Evolutionary conservation across 1,140 invertebrate genomes (phyloP).

Genomic region (Hetaerina americana): DNA sequence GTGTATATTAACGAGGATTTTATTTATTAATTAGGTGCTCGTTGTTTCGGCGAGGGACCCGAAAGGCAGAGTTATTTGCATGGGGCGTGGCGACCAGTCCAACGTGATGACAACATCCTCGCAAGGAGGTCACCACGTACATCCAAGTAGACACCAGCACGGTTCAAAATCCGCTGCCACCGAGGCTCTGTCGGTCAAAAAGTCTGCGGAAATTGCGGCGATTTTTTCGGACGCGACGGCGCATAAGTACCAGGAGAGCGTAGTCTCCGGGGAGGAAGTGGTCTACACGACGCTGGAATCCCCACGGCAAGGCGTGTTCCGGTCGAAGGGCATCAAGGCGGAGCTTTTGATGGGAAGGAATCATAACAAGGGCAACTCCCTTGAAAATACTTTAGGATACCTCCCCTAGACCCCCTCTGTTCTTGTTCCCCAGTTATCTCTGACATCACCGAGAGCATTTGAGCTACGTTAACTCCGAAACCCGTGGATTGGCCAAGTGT

Average conservation of each 20-base stretch:
- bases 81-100: constrained; percentile 10
- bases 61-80: constrained; percentile 31
- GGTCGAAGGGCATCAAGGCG: constrained; percentile 23
- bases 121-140: not conserved
- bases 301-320: constrained; percentile 13
- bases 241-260: constrained; percentile 22
- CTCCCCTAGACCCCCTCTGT: constrained; percentile 29
- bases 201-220: constrained; percentile 75
- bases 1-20: no score
- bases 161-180: not conserved
- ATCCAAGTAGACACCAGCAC: constrained; percentile 31
- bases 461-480: no score
- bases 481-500: no score
- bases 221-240: constrained; percentile 58
- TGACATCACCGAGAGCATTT: no score
- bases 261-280: constrained; percentile 14
- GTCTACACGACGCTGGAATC: constrained; percentile 23
- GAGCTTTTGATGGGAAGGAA: constrained; percentile 27
- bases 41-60: constrained; percentile 40
- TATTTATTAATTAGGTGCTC: constrained; percentile 32
- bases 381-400: constrained; percentile 40
- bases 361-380: constrained; percentile 22
- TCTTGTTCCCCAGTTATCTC: no score
- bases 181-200: constrained; percentile 69
- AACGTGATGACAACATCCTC: constrained; percentile 10